Conservation (phyloP, 1,140 invertebrate species). For the Drosophila mojavensis region DNA sequence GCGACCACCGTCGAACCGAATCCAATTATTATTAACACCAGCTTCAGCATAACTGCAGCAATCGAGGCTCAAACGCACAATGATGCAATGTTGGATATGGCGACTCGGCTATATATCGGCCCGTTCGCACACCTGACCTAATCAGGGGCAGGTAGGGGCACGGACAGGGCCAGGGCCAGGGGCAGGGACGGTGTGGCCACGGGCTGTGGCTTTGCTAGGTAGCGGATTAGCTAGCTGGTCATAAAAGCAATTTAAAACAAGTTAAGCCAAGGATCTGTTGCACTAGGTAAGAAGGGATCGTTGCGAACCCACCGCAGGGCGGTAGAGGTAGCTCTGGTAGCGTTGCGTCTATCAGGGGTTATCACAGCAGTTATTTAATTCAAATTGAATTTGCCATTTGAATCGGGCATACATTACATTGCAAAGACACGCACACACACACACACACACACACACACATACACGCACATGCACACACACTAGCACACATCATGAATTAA, state of each 20-base stretch:
- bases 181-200: not conserved
- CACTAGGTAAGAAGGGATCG: conserved; percentile 2
- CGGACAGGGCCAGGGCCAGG: too few relatives aligned
- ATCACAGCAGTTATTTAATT: conserved; percentile 27
- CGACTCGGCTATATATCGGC: conserved; percentile 26
- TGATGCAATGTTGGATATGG: conserved; percentile 29
- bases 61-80: conserved; percentile 7
- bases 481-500: conserved; percentile 17
- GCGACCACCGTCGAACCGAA: not conserved
- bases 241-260: conserved; percentile 65
- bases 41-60: conserved; percentile 26
- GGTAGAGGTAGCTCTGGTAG: not conserved
- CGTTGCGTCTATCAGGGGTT: not conserved
- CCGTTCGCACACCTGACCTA: not conserved
- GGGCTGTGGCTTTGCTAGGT: conserved; percentile 15
- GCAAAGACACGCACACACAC: not conserved
- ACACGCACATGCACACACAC: not conserved
- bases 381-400: not conserved
- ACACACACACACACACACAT: not conserved
- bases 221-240: conserved; percentile 5
- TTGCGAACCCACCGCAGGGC: not conserved
- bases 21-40: conserved; percentile 17
- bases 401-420: not conserved
- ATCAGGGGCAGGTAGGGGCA: not conserved
- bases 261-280: conserved; percentile 25